A percentile compares a stretch with the other conserved stretches of the same genome.
Conservation (phyloP, 2,888 invertebrate species). For the Formica aserva region DNA sequence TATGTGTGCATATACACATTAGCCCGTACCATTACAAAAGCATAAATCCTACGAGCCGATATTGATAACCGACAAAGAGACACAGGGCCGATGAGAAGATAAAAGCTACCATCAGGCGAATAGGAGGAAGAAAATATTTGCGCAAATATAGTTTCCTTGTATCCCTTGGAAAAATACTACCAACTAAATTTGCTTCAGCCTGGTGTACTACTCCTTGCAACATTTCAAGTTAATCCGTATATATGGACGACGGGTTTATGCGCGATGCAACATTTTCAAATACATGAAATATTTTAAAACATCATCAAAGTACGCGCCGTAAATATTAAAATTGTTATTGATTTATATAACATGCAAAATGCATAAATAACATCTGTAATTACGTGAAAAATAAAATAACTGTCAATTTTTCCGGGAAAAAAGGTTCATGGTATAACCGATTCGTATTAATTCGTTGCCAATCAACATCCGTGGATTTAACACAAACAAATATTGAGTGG, state of each 20-base stretch:
- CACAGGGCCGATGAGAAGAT: not conserved
- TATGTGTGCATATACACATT: not conserved
- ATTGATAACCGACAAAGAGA: slow-evolving; percentile 37
- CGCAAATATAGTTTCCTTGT: slow-evolving; percentile 4
- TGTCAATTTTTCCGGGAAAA: slow-evolving; percentile 1
- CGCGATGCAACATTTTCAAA: slow-evolving; percentile 6
- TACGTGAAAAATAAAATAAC: slow-evolving; percentile 5
- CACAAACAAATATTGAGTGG: not conserved
- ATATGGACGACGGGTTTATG: not conserved
- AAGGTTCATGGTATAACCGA: not conserved
- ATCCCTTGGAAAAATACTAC: not conserved
- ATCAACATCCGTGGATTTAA: not conserved
- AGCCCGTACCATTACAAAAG: slow-evolving; percentile 30
- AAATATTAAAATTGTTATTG: slow-evolving; percentile 34
- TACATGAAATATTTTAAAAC: not conserved
- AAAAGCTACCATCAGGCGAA: not conserved
- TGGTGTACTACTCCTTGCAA: not conserved
- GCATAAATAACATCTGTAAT: not conserved
- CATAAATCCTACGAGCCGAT: slow-evolving; percentile 48
- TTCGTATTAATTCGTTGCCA: not conserved
- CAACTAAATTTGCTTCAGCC: slow-evolving; percentile 8
- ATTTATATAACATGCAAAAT: slow-evolving; percentile 15
- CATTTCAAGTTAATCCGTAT: not conserved
- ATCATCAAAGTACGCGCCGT: not conserved
- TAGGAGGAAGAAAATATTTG: not conserved